Conservation (phyloP, 2,113 vertebrate genomes). For the Chaetops frenatus region DNA sequence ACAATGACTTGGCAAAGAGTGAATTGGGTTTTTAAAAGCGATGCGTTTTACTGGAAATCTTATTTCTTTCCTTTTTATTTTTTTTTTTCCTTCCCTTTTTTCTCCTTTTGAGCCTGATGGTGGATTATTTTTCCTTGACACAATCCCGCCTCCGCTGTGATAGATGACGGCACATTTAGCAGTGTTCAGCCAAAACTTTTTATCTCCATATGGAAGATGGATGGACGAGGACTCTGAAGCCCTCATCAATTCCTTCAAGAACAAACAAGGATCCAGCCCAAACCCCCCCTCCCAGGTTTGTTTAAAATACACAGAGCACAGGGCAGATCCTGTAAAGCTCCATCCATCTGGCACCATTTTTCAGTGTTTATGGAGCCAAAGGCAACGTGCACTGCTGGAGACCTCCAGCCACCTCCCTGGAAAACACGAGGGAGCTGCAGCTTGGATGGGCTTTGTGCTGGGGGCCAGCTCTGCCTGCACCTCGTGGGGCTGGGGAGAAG, state of each 20-base stretch:
- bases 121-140: constrained; percentile 57
- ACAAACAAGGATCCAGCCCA: constrained; percentile 33
- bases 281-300: not conserved
- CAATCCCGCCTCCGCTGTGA: constrained; percentile 51
- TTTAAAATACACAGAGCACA: constrained; percentile 8
- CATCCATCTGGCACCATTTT: constrained; percentile 10
- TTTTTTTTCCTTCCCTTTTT: not conserved
- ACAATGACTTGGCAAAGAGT: constrained; percentile 32
- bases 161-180: constrained; percentile 53
- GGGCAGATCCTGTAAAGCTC: constrained; percentile 9
- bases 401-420: not conserved
- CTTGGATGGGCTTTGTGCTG: not conserved
- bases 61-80: not conserved
- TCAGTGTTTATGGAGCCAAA: not conserved
- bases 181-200: constrained; percentile 55
- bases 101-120: constrained; percentile 39
- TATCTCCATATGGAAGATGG: constrained; percentile 63
- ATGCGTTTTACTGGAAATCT: constrained; percentile 12
- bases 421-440: not conserved
- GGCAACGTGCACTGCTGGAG: not conserved
- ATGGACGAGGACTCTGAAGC: constrained; percentile 42
- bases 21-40: constrained; percentile 18
- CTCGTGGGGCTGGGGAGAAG: not conserved
- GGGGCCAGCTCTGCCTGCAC: not conserved
- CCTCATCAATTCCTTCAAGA: constrained; percentile 18